Evolutionary conservation across 2,113 vertebrate species (phyloP).

Genomic region (Fregetta grallaria): DNA sequence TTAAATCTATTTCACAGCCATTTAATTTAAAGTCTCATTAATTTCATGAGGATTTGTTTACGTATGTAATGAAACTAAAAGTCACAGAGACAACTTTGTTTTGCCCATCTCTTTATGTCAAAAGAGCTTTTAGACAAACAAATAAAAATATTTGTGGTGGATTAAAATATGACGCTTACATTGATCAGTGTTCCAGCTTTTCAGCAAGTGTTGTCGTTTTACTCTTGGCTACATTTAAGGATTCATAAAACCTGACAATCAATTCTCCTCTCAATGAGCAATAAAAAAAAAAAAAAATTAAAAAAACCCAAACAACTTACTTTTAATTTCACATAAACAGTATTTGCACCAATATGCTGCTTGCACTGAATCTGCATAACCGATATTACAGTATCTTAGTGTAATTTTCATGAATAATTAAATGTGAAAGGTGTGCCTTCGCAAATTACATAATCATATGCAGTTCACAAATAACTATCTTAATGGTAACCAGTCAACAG

Average conservation of each 20-base stretch:
- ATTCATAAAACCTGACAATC: not conserved
- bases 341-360: not conserved
- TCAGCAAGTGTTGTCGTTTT: not conserved
- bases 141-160: not conserved
- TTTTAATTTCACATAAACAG: not conserved
- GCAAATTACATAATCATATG: not conserved
- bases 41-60: not conserved
- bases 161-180: not conserved
- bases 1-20: not conserved
- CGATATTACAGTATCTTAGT: not conserved
- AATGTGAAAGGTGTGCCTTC: not conserved
- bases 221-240: not conserved
- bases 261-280: not conserved
- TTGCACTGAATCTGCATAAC: not conserved
- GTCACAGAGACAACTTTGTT: not conserved
- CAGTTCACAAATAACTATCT: not conserved
- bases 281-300: not conserved
- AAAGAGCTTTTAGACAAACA: not conserved
- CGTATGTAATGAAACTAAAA: not conserved
- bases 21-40: not conserved
- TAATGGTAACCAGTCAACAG: not conserved
- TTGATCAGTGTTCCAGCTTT: not conserved
- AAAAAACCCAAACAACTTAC: not conserved
- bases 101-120: not conserved
- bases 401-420: constrained; percentile 17